A percentile compares a stretch with the other conserved stretches of the same genome.
phyloP scores from a whole-genome alignment of 2,797 vertebrate species.

The Characodon lateralis region DNA sequence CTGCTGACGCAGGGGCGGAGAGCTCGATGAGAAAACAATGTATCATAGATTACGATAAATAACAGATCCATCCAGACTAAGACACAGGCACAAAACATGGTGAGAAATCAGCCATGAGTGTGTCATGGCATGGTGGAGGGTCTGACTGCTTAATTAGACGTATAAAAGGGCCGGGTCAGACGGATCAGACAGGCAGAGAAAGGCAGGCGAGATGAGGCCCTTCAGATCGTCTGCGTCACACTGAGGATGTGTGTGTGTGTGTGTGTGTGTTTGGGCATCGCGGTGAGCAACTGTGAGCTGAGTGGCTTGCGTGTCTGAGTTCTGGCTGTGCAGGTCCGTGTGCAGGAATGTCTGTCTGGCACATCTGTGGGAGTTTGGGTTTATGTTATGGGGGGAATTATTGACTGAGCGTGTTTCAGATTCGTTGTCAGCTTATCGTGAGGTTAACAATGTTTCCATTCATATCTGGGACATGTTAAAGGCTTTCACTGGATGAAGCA shows the following conservation, averaged over 20 bases:
- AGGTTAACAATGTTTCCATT: background rate
- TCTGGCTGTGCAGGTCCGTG: slow-evolving; percentile 34
- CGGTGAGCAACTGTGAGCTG: slow-evolving; percentile 66
- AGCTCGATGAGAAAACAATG: slow-evolving; percentile 69
- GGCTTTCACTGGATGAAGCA: background rate
- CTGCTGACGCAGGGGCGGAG: slow-evolving; percentile 43
- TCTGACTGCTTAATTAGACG: slow-evolving; percentile 82
- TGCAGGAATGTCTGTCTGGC: slow-evolving; percentile 54
- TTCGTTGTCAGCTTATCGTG: background rate
- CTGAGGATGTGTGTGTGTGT: slow-evolving; percentile 53
- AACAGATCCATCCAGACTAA: slow-evolving; percentile 67
- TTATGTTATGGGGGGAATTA: background rate
- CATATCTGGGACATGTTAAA: background rate
- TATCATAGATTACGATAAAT: slow-evolving; percentile 65
- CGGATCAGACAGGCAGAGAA: slow-evolving; percentile 79
- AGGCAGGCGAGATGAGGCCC: slow-evolving; percentile 78
- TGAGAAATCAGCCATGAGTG: slow-evolving; percentile 76
- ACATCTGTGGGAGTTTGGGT: slow-evolving; percentile 28
- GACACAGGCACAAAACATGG: slow-evolving; percentile 72
- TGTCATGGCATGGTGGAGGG: slow-evolving; percentile 77
- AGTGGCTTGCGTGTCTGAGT: slow-evolving; percentile 71
- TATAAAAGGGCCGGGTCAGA: slow-evolving; percentile 76
- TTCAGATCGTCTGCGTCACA: slow-evolving; percentile 77
- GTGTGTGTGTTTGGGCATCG: slow-evolving; percentile 40
- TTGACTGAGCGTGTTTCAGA: slow-evolving; percentile 7